Percentiles rank a stretch among this genome's conserved stretches.
These are phyloP conservation scores for Epinotia brunnichana DNA, from an alignment of 2,888 invertebrate genomes.

Conservation along the genomic window DNA sequence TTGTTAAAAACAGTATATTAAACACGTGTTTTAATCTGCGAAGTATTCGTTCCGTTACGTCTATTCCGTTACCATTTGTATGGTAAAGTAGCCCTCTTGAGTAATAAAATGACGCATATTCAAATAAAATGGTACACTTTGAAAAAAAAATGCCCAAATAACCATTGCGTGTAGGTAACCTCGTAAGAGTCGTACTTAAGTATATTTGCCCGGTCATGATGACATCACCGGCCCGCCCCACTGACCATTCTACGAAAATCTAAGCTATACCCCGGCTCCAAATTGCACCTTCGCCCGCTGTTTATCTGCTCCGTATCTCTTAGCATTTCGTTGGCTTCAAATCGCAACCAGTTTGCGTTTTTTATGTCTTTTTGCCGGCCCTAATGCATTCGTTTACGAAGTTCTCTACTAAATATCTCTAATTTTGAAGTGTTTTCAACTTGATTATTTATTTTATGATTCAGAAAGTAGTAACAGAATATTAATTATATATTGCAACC, in stretches of 20 bases:
- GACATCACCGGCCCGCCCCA: slow-evolving; percentile 73
- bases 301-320: slow-evolving; percentile 63
- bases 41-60: too few species aligned
- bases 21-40: too few species aligned
- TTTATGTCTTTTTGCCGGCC: slow-evolving; percentile 59
- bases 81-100: too few species aligned
- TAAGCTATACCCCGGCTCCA: slow-evolving; percentile 55
- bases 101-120: too few species aligned
- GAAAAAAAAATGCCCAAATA: too few species aligned
- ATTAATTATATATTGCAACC: not conserved
- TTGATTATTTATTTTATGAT: slow-evolving; percentile 20
- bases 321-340: slow-evolving; percentile 65
- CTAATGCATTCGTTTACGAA: slow-evolving; percentile 28
- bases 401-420: slow-evolving; percentile 10
- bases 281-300: slow-evolving; percentile 67
- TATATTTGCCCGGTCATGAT: slow-evolving; percentile 56
- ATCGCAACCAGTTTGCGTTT: slow-evolving; percentile 69
- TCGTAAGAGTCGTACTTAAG: too few species aligned
- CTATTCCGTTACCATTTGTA: too few species aligned
- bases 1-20: too few species aligned
- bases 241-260: slow-evolving; percentile 76
- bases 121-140: too few species aligned
- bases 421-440: slow-evolving; percentile 17
- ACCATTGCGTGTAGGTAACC: slow-evolving; percentile 66
- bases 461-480: slow-evolving; percentile 9